phyloP scores from a whole-genome alignment of 2,113 vertebrate genomes.

The Ptilonorhynchus violaceus region DNA sequence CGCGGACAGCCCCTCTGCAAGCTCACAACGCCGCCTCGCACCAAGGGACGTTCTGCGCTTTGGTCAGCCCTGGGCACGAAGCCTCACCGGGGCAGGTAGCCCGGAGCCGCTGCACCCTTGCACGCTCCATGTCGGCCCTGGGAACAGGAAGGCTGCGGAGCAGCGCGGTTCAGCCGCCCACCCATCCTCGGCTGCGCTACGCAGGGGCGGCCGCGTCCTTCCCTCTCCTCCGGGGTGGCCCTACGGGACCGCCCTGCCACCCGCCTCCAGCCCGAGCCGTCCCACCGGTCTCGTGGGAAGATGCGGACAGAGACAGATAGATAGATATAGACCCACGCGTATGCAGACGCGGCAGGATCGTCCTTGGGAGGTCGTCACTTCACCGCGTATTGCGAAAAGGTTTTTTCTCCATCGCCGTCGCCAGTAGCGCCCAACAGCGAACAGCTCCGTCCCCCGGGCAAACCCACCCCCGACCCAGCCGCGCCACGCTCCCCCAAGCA shows the following conservation, averaged over 20 bases:
- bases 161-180: background rate
- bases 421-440: background rate
- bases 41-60: background rate
- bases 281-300: background rate
- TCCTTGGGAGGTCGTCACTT: slow-evolving; percentile 32
- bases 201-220: background rate
- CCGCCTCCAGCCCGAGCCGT: background rate
- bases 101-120: accelerated
- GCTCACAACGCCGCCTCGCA: background rate
- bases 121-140: background rate
- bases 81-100: background rate
- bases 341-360: background rate
- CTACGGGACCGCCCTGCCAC: background rate
- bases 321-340: accelerated
- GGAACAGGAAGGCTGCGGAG: background rate
- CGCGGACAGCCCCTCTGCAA: background rate
- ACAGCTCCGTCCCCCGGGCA: background rate
- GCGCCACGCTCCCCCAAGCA: background rate
- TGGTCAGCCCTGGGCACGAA: background rate
- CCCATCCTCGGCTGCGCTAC: accelerated
- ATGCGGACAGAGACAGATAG: accelerated
- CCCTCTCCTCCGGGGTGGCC: background rate
- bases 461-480: background rate
- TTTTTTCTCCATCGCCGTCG: background rate
- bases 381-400: background rate